Evolutionary conservation across 2,797 vertebrate species (phyloP), one percentile per base, ranked within the genome.

Genomic region (Karalla daura): DNA sequence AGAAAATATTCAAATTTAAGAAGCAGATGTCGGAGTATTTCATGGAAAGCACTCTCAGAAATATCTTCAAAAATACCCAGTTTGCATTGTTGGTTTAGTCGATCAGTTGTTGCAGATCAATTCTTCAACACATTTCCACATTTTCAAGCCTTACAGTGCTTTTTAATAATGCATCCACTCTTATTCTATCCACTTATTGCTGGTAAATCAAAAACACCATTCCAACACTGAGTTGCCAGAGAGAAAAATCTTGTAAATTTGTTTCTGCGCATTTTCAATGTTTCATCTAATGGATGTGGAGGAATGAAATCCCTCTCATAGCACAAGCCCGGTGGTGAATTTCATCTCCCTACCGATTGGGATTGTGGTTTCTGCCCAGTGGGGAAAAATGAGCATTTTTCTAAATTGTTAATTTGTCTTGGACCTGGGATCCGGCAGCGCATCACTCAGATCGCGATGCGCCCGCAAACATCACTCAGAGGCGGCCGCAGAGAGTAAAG

Each of bases 401-500:
- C 37, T 45, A 54, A 74, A 66, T 30, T 50, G 49, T 53, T 65
- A 20, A 63, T 72, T 70, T 56, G 40, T 39, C 30, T 37, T 62
- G 35, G 18, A 56, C 45, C 49, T 53, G 25, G 53, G 54, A 60
- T 54, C 25, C 20, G 6, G 20, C 49, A 39, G 36, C 32, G 20
- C 11, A 62, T 55, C 40, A 25, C n/a, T n/a, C n/a, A n/a, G n/a
- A n/a, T n/a, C n/a, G n/a, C 5, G 27, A 54, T 60, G 27, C 63
- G 21, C 41, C 54, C 58, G 51, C 39, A 52, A 49, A 40, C 49
- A 60, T 46, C 51, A 58, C 18, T 60, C 50, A 27, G 52, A 46
- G 12, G 61, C 51, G 33, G 64, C 58, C 10, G 28, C 28, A 70
- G 13, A 24, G 46, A 41, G 25, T n/a, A n/a, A n/a, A 53, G 52